A percentile compares a stretch with the other conserved stretches of the same genome.
phyloP scores from a whole-genome alignment of 1,140 invertebrate species.

The Lanistes nyassanus region DNA sequence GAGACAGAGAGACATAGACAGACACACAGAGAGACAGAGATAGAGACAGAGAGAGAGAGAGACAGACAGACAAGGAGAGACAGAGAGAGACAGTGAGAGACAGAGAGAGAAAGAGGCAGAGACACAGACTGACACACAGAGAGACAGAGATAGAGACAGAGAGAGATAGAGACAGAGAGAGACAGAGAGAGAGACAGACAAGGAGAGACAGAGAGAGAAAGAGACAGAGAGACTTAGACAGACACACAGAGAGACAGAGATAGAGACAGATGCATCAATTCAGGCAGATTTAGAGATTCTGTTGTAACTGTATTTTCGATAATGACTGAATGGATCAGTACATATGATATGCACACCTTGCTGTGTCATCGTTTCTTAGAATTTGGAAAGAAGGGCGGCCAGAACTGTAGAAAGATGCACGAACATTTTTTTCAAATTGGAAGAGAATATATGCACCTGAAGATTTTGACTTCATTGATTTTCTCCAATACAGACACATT shows the following conservation, averaged over 20 bases:
- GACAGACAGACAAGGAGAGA: no score
- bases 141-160: no score
- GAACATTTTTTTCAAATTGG: background rate
- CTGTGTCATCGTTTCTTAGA: background rate
- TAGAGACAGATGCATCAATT: background rate
- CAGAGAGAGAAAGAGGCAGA: background rate
- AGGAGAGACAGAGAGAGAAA: constrained; percentile 6
- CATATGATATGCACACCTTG: background rate
- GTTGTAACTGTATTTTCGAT: background rate
- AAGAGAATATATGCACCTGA: no score
- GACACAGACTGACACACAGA: background rate
- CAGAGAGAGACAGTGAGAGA: background rate
- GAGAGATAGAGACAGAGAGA: constrained; percentile 14
- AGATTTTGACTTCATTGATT: no score
- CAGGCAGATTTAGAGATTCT: background rate
- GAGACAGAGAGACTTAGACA: constrained; percentile 7
- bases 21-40: background rate
- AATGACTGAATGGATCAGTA: background rate
- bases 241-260: background rate
- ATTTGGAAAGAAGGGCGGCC: background rate
- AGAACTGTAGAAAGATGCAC: background rate
- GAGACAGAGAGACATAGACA: background rate
- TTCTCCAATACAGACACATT: no score
- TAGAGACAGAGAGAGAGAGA: background rate
- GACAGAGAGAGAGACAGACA: constrained; percentile 15